Conservation (phyloP, 2,113 vertebrate genomes). For the Apteryx mantelli region DNA sequence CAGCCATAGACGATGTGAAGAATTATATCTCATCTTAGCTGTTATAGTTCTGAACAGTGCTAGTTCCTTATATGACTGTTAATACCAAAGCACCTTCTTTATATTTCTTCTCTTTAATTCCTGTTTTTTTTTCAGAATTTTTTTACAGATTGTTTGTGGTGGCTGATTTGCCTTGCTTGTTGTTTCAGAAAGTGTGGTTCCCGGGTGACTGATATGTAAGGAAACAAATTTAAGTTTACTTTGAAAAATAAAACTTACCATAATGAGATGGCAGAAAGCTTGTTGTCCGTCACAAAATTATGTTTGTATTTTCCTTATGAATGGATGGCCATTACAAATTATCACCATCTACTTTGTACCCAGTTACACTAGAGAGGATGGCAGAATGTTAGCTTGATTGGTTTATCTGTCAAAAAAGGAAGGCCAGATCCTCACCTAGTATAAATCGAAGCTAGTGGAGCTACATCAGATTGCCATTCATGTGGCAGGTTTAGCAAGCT, state of each 20-base stretch:
- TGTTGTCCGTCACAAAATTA: neutral
- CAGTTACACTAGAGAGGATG: neutral
- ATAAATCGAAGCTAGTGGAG: neutral
- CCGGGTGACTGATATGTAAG: neutral
- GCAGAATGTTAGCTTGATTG: neutral
- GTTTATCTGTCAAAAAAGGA: neutral
- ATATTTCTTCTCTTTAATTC: neutral
- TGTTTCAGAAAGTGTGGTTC: neutral
- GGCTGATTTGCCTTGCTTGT: neutral
- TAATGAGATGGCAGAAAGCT: neutral
- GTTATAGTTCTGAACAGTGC: neutral
- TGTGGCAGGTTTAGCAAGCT: neutral
- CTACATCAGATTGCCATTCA: neutral
- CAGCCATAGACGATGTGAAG: neutral
- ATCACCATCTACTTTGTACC: neutral
- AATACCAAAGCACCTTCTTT: neutral
- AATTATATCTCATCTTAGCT: neutral
- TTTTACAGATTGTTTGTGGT: neutral
- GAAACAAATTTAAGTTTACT: neutral
- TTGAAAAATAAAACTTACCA: neutral
- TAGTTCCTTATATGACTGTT: neutral
- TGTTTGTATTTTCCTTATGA: slow-evolving; percentile 9
- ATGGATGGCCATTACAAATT: neutral
- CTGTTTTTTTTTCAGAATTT: neutral
- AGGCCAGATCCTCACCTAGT: neutral